Percentiles rank a stretch among this genome's conserved stretches.
These are phyloP conservation scores for Cataglyphis hispanica DNA, from an alignment of 1,140 invertebrate species.

Conservation along the genomic window DNA sequence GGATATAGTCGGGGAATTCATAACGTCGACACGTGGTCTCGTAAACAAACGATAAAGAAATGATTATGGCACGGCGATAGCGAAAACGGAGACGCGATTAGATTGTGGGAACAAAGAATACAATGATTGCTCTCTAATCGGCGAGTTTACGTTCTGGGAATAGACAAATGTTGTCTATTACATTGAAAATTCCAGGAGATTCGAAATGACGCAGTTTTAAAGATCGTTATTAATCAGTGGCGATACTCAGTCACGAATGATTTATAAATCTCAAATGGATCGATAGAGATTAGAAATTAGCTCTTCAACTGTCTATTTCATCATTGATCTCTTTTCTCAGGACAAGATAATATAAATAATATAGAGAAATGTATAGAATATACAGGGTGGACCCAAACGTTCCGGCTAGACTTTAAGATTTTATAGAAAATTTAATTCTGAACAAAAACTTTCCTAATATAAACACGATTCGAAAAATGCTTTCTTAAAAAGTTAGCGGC, in stretches of 20 bases:
- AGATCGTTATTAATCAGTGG: neutral
- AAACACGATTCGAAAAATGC: too few species aligned
- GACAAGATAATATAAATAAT: too few species aligned
- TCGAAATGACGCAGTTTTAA: neutral
- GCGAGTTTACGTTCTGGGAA: conserved; percentile 20
- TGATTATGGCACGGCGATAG: conserved; percentile 16
- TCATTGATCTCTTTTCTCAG: too few species aligned
- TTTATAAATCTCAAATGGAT: neutral
- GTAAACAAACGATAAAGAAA: conserved; percentile 38
- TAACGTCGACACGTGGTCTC: conserved; percentile 23
- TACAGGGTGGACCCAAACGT: too few species aligned
- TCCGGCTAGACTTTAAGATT: too few species aligned
- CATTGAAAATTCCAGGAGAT: neutral
- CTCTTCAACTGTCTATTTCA: neutral
- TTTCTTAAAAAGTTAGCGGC: too few species aligned
- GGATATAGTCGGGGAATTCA: neutral
- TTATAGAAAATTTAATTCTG: too few species aligned
- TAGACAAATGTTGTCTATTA: neutral
- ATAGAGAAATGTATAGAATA: neutral
- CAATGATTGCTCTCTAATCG: conserved; percentile 37
- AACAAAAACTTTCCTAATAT: too few species aligned
- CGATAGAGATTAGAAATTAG: neutral
- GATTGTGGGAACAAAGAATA: conserved; percentile 44
- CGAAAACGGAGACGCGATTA: conserved; percentile 13
- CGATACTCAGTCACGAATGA: neutral